These are phyloP conservation scores for Siderastrea radians DNA, from an alignment of 92 coral and sea anemone species.

Conservation along the genomic window DNA sequence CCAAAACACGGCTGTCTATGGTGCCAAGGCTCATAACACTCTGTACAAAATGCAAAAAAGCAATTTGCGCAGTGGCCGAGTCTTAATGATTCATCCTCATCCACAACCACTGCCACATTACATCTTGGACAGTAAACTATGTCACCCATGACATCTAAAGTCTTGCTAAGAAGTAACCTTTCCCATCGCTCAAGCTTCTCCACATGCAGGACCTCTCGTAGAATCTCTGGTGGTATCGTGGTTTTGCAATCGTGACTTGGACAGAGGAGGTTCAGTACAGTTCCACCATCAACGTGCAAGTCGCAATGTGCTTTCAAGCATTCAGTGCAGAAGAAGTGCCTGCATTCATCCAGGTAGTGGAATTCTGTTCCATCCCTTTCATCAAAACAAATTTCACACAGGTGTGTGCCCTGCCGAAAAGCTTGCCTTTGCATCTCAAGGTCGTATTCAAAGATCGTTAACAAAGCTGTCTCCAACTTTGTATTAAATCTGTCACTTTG, in stretches of 20 bases:
- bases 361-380: constrained; percentile 85
- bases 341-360: constrained; percentile 86
- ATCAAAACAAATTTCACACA: constrained; percentile 91
- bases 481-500: neutral
- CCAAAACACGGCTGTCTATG: constrained; percentile 72
- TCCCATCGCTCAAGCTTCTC: constrained; percentile 91
- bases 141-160: constrained; percentile 91
- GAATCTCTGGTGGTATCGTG: constrained; percentile 75
- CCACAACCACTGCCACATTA: constrained; percentile 83
- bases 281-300: constrained; percentile 82
- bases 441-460: constrained; percentile 88
- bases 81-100: constrained; percentile 84
- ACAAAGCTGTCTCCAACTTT: constrained; percentile 70
- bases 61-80: constrained; percentile 92
- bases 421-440: constrained; percentile 71
- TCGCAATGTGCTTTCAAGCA: constrained; percentile 89
- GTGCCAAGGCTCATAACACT: constrained; percentile 93
- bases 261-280: constrained; percentile 80
- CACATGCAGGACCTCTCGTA: constrained; percentile 75
- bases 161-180: constrained; percentile 77
- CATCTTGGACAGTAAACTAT: constrained; percentile 95
- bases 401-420: constrained; percentile 76
- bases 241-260: constrained; percentile 85
- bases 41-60: constrained; percentile 92
- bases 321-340: constrained; percentile 88